Base-by-base conservation (phyloP, 1,140 invertebrate genomes). In the Pectinophora gossypiella region DNA sequence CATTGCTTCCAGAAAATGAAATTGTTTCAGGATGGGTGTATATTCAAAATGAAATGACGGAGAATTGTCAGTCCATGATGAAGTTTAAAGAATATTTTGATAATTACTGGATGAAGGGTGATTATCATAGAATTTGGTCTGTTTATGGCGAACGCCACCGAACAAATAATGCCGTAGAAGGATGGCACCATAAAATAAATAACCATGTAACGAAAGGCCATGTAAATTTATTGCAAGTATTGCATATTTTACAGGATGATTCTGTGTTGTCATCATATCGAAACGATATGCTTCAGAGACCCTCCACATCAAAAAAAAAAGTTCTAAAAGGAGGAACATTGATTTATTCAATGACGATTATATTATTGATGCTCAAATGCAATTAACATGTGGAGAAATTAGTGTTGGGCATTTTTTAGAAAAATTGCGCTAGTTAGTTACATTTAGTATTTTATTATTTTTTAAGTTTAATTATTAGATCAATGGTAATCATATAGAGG, bases 101-200 rank as follows among this genome's bases (percentile, higher is more conserved):
- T 9, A 38, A 38, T 6, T 38, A 38, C 13, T 38, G 35, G 35
- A 38, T 38, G 35, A 38, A 13, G 35, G 35, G 13, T 38, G 35
- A 38, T 38, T 38, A 9, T 38, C 6, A 9, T 9, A 38, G 9
- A 9, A 38, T 38, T 38, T 38, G 35, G 35, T 38, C 6, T 10
- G 13, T 38, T 38, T 38, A 38, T 38, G 35, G 35, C n/a, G 35
- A 38, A 38, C 35, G 13, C 6, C 35, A 38, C 13, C 35, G 35
- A 13, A 38, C 35, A 38, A 38, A 38, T 38, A 38, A 38, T 13
- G 13, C 6, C 4, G 35, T 38, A 6, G 35, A 38, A 38, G 35
- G 35, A 38, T 38, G 35, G 35, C 35, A 38, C 35, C 35, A 38
- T 13, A 38, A 38, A 38, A 38, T 38, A 9, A 38, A 38, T 38